Conservation (phyloP, 2,888 invertebrate species). For the Sphaerophoria taeniata region DNA sequence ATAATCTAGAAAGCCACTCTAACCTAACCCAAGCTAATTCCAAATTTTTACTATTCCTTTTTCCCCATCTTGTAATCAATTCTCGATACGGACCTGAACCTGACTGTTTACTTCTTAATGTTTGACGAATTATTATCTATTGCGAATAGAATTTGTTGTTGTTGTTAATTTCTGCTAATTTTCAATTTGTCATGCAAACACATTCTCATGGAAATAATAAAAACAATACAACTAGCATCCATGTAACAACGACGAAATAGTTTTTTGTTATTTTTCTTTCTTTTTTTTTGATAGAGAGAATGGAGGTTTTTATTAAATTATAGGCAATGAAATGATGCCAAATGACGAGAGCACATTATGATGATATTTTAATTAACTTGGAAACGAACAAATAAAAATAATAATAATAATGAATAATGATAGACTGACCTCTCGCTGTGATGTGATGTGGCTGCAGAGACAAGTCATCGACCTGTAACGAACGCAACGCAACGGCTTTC, state of each 20-base stretch:
- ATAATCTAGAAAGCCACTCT: too few species aligned
- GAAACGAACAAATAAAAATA: conserved; percentile 33
- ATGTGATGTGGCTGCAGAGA: not conserved
- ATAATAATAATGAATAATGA: conserved; percentile 3
- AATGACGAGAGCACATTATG: conserved; percentile 36
- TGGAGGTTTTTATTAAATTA: conserved; percentile 63
- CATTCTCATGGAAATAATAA: conserved; percentile 33
- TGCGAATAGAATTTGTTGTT: conserved; percentile 29
- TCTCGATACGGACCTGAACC: not conserved
- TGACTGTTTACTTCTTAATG: conserved; percentile 30
- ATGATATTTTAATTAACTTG: conserved; percentile 69
- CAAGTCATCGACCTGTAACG: conserved; percentile 61
- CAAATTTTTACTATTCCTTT: too few species aligned
- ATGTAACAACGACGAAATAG: conserved; percentile 39
- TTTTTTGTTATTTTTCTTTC: conserved; percentile 40
- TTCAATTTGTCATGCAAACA: conserved; percentile 64
- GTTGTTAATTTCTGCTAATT: conserved; percentile 28
- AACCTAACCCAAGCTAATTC: too few species aligned
- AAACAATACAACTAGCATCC: conserved; percentile 37
- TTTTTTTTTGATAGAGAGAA: conserved; percentile 26
- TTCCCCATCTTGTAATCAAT: not conserved
- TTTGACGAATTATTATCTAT: conserved; percentile 40
- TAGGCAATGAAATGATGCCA: conserved; percentile 50
- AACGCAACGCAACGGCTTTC: conserved; percentile 29
- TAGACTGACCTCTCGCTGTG: conserved; percentile 45